A percentile compares a stretch with the other conserved stretches of the same genome.
phyloP scores from a whole-genome alignment of 1,140 invertebrate genomes.

The Vollenhovia emeryi region DNA sequence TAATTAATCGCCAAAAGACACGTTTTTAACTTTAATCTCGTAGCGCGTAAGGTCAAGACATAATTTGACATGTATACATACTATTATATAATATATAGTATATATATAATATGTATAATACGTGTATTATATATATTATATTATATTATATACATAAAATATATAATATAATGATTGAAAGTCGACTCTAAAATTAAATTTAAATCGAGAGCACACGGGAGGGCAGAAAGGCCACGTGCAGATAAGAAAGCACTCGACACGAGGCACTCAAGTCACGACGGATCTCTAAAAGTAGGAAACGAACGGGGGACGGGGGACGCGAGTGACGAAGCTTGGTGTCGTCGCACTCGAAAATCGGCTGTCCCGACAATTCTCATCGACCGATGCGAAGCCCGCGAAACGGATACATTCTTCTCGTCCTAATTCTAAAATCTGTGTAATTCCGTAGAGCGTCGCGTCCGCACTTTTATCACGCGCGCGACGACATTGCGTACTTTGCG shows the following conservation, averaged over 20 bases:
- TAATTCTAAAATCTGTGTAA: slow-evolving; percentile 38
- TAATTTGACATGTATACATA: slow-evolving; percentile 74
- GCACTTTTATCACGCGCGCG: background rate
- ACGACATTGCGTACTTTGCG: background rate
- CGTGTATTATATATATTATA: too few species aligned
- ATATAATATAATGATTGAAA: slow-evolving; percentile 82
- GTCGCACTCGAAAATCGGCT: slow-evolving; percentile 13
- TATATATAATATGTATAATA: slow-evolving; percentile 59
- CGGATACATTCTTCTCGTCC: slow-evolving; percentile 38
- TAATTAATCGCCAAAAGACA: slow-evolving; percentile 84
- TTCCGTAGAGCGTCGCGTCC: background rate
- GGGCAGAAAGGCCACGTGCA: slow-evolving; percentile 27
- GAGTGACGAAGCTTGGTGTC: slow-evolving; percentile 63
- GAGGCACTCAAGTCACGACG: slow-evolving; percentile 61
- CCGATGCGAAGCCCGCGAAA: slow-evolving; percentile 34
- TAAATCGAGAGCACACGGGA: slow-evolving; percentile 77
- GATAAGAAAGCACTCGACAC: slow-evolving; percentile 20
- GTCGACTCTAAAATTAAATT: slow-evolving; percentile 85
- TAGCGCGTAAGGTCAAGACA: slow-evolving; percentile 79
- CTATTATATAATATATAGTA: too few species aligned
- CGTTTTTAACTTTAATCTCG: slow-evolving; percentile 81
- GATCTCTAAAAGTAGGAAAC: slow-evolving; percentile 59
- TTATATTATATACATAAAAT: slow-evolving; percentile 54
- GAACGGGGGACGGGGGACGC: slow-evolving; percentile 30
- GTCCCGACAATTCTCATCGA: slow-evolving; percentile 51